Evolutionary conservation across 2,888 invertebrate species (phyloP).

Genomic region (Rosalia funebris): DNA sequence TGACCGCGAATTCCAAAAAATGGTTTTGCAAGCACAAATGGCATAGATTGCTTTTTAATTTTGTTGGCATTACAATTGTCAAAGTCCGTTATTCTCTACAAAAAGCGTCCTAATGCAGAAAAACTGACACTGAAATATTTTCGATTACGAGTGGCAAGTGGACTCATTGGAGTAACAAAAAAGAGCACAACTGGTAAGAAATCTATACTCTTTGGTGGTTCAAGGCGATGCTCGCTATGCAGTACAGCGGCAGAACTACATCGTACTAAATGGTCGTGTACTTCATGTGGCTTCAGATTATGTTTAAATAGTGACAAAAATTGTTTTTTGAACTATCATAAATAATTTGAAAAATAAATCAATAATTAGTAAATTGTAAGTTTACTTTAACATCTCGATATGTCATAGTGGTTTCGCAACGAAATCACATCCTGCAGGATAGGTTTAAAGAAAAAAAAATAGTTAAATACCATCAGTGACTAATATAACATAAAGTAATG

Average conservation of each 20-base stretch:
- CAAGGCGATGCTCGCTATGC: not conserved
- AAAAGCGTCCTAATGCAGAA: not conserved
- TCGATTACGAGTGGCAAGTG: not conserved
- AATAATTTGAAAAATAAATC: not conserved
- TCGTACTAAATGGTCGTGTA: not conserved
- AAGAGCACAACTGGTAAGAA: not conserved
- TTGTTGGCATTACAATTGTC: not conserved
- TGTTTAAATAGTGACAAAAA: not conserved
- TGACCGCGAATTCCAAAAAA: not conserved
- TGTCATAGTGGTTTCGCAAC: not conserved
- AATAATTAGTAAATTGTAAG: not conserved
- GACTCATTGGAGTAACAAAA: not conserved
- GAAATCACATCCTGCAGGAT: not conserved
- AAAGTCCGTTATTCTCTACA: not conserved
- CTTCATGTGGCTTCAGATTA: not conserved
- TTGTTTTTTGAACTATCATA: not conserved
- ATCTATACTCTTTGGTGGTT: not conserved
- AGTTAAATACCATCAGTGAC: not conserved
- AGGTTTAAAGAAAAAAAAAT: not conserved
- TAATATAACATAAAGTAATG: not conserved
- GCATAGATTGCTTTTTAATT: not conserved
- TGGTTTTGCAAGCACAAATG: too few relatives aligned
- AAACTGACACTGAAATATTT: not conserved
- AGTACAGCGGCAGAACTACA: not conserved
- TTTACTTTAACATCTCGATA: not conserved